Evolutionary conservation across 92 coral and sea anemone species (phyloP), one percentile per base, ranked within the genome.

Genomic region (Ricordea florida): DNA sequence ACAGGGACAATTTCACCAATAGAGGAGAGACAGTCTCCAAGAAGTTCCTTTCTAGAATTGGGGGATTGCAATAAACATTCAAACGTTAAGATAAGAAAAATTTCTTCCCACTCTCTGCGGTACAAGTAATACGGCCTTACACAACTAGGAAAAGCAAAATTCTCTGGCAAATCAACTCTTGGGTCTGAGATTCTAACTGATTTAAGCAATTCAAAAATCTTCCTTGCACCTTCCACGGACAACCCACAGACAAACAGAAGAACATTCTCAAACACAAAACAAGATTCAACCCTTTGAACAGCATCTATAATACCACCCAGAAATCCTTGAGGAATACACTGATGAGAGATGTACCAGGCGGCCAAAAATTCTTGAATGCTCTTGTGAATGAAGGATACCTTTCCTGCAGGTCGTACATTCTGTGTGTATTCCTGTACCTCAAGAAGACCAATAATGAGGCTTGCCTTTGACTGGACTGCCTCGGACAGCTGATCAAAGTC

Each of bases 321-420:
- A 5, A 18, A 7, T 0, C 28, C 28, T 20, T 30, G 25, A 14
- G 40, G 61, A n/a, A 34, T 4, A 20, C 59, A 50, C 2, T 18
- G 0, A 48, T 48, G 16, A 10, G 62, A 21, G 24, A 67, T 34
- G 75, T 47, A 67, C 59, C 57, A 67, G 1, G 75, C 75, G 9
- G 75, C 61, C 9, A 67, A 7, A 52, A 49, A 49, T 24, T 67
- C 75, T 36, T 67, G 62, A 48, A 67, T 46, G 25, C 57, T 46
- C 62, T 48, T 67, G 62, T 67, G 75, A 28, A 67, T 2, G 32
- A 67, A 67, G 41, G 62, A 67, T 17, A 48, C 44, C 75, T 16
- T 8, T 11, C 29, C 48, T 31, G 31, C n/a, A 2, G 75, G 62
- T 47, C 55, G 24, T 21, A 4, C 3, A 1, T 11, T 47, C 14